Conservation (phyloP, 2,797 vertebrate species). For the Pangasius djambal region DNA sequence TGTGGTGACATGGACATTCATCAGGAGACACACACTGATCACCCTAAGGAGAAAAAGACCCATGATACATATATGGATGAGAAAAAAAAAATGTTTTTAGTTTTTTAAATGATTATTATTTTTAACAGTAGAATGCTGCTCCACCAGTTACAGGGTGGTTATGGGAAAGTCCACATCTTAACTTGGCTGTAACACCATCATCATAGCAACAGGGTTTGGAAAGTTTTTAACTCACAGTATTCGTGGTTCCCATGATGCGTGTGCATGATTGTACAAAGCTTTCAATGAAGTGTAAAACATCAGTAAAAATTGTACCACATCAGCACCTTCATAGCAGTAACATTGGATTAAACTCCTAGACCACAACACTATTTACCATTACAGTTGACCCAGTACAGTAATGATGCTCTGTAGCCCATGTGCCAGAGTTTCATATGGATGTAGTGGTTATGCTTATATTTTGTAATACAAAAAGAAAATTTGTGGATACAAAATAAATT, state of each 20-base stretch:
- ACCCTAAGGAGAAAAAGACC: constrained; percentile 67
- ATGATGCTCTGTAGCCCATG: neutral
- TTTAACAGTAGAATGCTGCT: neutral
- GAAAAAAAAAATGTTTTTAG: neutral
- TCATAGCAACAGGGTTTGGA: too few relatives aligned
- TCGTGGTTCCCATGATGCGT: neutral
- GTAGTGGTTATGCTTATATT: neutral
- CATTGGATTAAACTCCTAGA: neutral
- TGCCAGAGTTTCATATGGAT: neutral
- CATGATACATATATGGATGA: neutral
- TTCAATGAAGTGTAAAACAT: neutral
- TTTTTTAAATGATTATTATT: too few relatives aligned
- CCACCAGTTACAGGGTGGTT: neutral
- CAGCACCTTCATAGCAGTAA: neutral
- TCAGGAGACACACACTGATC: constrained; percentile 80
- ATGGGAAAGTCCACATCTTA: neutral
- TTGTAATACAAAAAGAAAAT: neutral
- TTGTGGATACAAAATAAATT: too few relatives aligned
- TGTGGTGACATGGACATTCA: constrained; percentile 88
- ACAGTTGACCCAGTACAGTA: neutral
- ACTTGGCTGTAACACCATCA: neutral
- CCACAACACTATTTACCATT: neutral
- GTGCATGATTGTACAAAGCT: neutral
- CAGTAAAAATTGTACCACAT: neutral
- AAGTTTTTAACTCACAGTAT: neutral